Evolutionary conservation across 2,797 vertebrate genomes (phyloP), one percentile per base, ranked within the genome.

Genomic region (Spheniscus humboldti): DNA sequence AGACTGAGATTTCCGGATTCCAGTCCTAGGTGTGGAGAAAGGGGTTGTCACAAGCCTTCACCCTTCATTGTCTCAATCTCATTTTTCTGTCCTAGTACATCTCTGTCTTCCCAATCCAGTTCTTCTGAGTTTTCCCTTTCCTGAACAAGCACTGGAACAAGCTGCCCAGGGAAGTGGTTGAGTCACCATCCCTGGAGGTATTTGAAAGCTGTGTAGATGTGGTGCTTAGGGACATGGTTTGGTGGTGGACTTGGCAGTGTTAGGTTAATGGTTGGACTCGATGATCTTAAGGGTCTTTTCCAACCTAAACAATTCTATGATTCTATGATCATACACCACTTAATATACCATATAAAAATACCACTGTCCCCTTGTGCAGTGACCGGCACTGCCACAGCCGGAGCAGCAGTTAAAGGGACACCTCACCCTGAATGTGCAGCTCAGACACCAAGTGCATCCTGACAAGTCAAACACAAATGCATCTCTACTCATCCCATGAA

Each of bases 311-410:
- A 18, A 28, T 77, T 75, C 28, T 48, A 3, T 18, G 25, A 71
- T 88, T 23, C 6, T 55, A 1, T 60, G 72, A 30, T 68, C 25
- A 30, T 62, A 16, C 3, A 28, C 9, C 13, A 15, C 28, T 60
- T 66, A 73, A 37, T 47, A 27, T 62, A 63, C 10, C 6, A 3
- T 55, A 18, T 35, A 39, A 73, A 91, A 87, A 50, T 52, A 31
- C 6, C 16, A 7, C 18, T 55, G 23, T 13, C 39, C 2, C 12
- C 11, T 17, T 30, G 13, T 1, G 1, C 22, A 71, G 56, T 84
- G 79, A 74, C 10, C 0, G 0, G 11, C 9, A 3, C 28, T 66
- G 60, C 37, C 3, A 1, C 50, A 84, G 30, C 39, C 2, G 3
- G 53, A 72, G 37, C n/a, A 74, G 35, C 31, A 39, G 37, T 39